Base-by-base conservation (phyloP, 2,113 vertebrate species). In the Odocoileus virginianus region DNA sequence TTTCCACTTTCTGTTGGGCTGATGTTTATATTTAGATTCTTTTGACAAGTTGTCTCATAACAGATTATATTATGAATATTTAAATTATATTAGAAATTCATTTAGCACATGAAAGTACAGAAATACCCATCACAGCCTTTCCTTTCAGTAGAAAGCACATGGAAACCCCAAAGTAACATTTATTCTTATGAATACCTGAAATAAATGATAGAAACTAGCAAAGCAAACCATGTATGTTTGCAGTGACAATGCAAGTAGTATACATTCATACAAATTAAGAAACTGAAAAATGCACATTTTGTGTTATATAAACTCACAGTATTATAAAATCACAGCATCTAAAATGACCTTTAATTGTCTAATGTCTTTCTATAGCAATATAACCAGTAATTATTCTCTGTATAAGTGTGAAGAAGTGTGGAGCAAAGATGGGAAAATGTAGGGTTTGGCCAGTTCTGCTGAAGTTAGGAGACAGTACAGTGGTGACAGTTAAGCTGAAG, bases 11-110 rank as follows among this genome's bases (percentile, higher is more conserved):
- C 57, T 90, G 28, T 91, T 91, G 6, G 33, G 5, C 10, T 95
- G 23, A 57, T 92, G 25, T 76, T 95, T 93, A 45, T 33, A 47
- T 95, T 95, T 36, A 93, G 91, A 58, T 58, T 30, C 30, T 27
- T 90, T 84, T 85, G 23, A 93, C 74, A 89, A 96, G 47, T 83
- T 71, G 7, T 78, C 93, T 95, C 94, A 40, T 91, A 50, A 40
- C 23, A 92, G 52, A n/a, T 89, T 57, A 27, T 93, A n/a, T 90
- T 64, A 55, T 11, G 15, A 89, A 74, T 86, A 95, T 57, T 57
- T 23, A 67, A 91, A 40, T 93, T 83, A 88, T 50, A 82, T 64
- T 90, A 95, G 25, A 89, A 97, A 79, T 93, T 64, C 10, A 33
- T 60, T 98, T 93, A 64, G 30, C 17, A 64, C 8, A 43, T 25